These are phyloP conservation scores for Oreotragus oreotragus DNA, from an alignment of 2,113 vertebrate species.

Conservation along the genomic window DNA sequence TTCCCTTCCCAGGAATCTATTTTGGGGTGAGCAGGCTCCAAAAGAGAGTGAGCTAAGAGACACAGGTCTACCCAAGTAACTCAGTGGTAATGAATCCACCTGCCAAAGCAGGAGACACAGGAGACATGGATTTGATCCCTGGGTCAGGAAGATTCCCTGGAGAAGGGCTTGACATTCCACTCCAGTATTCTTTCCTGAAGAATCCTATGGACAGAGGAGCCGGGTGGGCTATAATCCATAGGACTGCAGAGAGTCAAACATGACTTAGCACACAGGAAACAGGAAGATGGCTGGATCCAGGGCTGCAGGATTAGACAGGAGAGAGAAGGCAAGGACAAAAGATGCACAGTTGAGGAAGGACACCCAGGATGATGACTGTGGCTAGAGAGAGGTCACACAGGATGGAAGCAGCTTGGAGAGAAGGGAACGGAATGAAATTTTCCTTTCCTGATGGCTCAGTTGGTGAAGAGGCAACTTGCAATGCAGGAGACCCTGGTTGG, in stretches of 20 bases:
- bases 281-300: not conserved
- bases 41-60: not conserved
- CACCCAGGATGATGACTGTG: not conserved
- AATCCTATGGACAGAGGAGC: not conserved
- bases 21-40: not conserved
- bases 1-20: not conserved
- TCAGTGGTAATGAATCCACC: not conserved
- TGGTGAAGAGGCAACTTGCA: fast-evolving
- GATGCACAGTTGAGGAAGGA: not conserved
- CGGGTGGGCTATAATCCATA: not conserved
- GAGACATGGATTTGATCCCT: not conserved
- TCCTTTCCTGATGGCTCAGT: not conserved
- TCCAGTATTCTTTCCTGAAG: not conserved
- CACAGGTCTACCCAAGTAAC: not conserved
- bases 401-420: not conserved
- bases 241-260: not conserved
- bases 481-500: not conserved
- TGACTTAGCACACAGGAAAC: not conserved
- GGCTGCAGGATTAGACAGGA: not conserved
- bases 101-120: not conserved
- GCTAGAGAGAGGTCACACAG: not conserved
- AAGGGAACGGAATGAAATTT: not conserved
- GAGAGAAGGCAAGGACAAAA: not conserved
- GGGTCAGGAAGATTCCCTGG: not conserved
- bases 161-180: not conserved